phyloP scores from a whole-genome alignment of 1,140 invertebrate species.

The Rhopalosiphum maidis region DNA sequence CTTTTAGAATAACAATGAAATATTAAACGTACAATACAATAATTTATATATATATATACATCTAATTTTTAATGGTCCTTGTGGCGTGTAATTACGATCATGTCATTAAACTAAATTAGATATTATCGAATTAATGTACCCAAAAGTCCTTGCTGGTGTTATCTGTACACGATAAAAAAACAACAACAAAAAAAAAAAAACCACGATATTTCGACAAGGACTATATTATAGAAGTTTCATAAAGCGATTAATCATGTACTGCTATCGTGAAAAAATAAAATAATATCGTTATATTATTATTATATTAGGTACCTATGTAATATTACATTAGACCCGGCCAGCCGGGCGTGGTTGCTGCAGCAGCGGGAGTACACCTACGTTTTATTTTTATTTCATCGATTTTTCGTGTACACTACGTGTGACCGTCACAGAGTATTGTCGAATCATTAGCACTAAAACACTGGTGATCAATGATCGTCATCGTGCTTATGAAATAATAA shows the following conservation, averaged over 20 bases:
- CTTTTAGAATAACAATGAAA: neutral
- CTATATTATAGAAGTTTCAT: neutral
- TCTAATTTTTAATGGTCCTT: neutral
- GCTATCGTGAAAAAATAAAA: neutral
- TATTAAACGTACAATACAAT: neutral
- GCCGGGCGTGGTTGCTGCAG: neutral
- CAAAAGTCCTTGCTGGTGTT: neutral
- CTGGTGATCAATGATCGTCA: neutral
- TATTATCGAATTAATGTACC: neutral
- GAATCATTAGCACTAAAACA: neutral
- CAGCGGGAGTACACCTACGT: neutral
- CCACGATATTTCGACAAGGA: neutral
- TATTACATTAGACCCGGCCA: neutral
- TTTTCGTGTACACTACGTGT: neutral
- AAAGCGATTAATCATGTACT: neutral
- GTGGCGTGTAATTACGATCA: neutral
- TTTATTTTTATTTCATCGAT: neutral
- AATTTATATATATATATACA: neutral
- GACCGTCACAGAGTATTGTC: neutral
- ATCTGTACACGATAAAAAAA: neutral
- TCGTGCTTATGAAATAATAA: neutral
- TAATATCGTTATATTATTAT: neutral
- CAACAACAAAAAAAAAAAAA: neutral
- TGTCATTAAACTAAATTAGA: conserved; percentile 2
- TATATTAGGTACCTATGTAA: neutral